Evolutionary conservation across 2,113 vertebrate genomes (phyloP).

Genomic region (Gymnarchus niloticus): DNA sequence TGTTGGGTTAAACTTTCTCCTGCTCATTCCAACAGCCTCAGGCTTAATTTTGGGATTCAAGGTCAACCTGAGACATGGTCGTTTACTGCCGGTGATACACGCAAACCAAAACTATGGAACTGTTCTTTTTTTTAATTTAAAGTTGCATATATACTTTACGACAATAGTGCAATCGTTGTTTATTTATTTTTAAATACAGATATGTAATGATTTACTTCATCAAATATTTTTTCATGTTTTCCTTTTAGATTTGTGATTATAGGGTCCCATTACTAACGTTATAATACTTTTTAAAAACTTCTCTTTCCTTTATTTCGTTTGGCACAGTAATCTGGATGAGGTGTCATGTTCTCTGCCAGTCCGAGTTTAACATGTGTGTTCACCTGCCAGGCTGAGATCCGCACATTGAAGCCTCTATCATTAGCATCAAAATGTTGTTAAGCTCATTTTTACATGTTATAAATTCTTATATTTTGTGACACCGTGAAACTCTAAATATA

Average conservation of each 20-base stretch:
- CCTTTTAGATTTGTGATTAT: conserved; percentile 67
- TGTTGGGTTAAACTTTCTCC: background rate
- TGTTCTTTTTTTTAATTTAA: conserved; percentile 90
- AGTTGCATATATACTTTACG: conserved; percentile 98
- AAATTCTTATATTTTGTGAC: no score
- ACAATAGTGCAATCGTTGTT: conserved; percentile 99
- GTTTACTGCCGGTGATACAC: conserved; percentile 81
- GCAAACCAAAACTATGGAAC: conserved; percentile 95
- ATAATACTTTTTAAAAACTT: conserved; percentile 71
- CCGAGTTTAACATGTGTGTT: no score
- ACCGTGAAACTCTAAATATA: no score
- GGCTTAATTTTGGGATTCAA: background rate
- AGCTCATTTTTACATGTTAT: no score
- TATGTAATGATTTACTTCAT: conserved; percentile 68
- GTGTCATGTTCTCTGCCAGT: no score
- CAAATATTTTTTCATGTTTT: no score
- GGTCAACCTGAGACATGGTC: conserved; percentile 38
- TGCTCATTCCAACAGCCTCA: background rate
- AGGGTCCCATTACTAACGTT: conserved; percentile 86
- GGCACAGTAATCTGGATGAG: no score
- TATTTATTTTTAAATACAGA: conserved; percentile 99
- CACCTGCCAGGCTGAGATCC: no score
- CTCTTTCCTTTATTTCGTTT: conserved; percentile 50
- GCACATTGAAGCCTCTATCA: no score
- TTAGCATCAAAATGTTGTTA: no score